A percentile compares a stretch with the other conserved stretches of the same genome.
phyloP scores from a whole-genome alignment of 2,888 invertebrate species.

The Dryocosmus kuriphilus region DNA sequence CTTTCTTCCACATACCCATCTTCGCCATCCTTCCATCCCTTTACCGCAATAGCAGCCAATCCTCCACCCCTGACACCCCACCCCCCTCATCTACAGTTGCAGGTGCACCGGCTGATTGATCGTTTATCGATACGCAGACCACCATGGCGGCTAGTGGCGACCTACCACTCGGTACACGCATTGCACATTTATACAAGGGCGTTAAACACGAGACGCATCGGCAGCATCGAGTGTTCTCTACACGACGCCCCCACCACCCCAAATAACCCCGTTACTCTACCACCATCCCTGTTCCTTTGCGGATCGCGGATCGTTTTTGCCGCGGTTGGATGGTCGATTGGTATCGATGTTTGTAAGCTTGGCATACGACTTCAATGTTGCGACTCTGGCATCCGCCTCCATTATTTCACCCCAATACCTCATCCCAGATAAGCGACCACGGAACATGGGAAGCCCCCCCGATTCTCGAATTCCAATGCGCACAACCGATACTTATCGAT shows the following conservation, averaged over 20 bases:
- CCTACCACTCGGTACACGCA: conserved; percentile 36
- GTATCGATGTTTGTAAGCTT: conserved; percentile 67
- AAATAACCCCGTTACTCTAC: not conserved
- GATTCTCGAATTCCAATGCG: conserved; percentile 59
- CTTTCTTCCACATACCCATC: conserved; percentile 63
- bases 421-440: not conserved
- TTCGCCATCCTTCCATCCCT: conserved; percentile 62
- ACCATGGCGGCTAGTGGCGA: conserved; percentile 38
- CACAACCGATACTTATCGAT: conserved; percentile 73
- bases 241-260: not conserved
- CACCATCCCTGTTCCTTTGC: conserved; percentile 8
- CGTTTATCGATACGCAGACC: conserved; percentile 70
- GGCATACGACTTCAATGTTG: conserved; percentile 67
- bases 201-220: conserved; percentile 41
- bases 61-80: conserved; percentile 48
- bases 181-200: conserved; percentile 51
- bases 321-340: conserved; percentile 65
- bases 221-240: not conserved
- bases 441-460: not conserved
- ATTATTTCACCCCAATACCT: conserved; percentile 63
- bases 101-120: conserved; percentile 73
- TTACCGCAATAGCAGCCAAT: conserved; percentile 46
- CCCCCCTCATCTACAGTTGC: conserved; percentile 54
- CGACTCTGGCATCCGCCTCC: conserved; percentile 67
- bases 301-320: conserved; percentile 65